phyloP scores from a whole-genome alignment of 2,113 vertebrate genomes.

The Albula goreensis region DNA sequence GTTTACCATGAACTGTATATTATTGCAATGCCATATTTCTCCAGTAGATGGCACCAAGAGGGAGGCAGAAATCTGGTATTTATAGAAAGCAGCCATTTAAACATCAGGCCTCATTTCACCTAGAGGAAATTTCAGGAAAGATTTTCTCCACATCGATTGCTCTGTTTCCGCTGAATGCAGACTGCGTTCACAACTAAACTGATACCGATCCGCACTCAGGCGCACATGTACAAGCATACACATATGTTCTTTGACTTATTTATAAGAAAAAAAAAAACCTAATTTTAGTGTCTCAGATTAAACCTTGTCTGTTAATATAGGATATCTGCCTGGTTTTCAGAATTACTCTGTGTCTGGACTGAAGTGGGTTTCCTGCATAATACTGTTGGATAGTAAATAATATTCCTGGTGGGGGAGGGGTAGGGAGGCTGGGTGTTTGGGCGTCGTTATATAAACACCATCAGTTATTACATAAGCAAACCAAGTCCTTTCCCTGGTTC shows the following conservation, averaged over 20 bases:
- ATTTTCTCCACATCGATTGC: conserved; percentile 7
- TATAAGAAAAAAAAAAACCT: background rate
- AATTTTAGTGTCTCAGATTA: background rate
- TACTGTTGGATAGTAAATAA: background rate
- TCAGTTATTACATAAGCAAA: conserved; percentile 1
- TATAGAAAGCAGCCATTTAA: conserved; percentile 18
- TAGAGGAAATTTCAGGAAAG: conserved; percentile 3
- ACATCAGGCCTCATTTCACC: conserved; percentile 1
- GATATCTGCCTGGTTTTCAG: background rate
- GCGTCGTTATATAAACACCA: background rate
- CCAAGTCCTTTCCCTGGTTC: background rate
- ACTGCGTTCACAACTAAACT: background rate
- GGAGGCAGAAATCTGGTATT: background rate
- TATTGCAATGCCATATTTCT: background rate
- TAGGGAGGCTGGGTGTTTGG: background rate
- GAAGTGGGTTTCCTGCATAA: background rate
- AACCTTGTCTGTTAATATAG: background rate
- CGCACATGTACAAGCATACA: background rate
- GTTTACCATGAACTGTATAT: background rate
- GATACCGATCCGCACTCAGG: background rate
- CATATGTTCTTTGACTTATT: background rate
- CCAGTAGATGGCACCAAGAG: conserved; percentile 30
- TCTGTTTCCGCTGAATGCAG: background rate
- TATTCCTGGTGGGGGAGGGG: background rate
- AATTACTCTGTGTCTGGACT: background rate